phyloP scores from a whole-genome alignment of 2,888 invertebrate genomes.

The Exephanes ischioxanthus region DNA sequence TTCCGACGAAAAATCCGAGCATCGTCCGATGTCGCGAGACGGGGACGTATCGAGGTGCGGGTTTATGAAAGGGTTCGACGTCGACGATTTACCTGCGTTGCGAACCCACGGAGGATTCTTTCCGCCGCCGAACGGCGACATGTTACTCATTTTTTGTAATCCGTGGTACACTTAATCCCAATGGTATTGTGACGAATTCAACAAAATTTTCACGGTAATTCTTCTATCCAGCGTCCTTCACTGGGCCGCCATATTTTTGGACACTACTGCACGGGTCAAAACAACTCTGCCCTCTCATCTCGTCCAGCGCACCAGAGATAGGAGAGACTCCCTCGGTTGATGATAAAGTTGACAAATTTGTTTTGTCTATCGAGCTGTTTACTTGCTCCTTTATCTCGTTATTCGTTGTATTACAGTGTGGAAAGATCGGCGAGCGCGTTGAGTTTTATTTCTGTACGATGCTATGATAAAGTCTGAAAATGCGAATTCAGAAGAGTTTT shows the following conservation, averaged over 20 bases:
- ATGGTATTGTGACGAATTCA: conserved; percentile 50
- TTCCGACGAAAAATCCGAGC: not conserved
- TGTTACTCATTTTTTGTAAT: conserved; percentile 84
- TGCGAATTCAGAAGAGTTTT: too few relatives aligned
- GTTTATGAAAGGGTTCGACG: not conserved
- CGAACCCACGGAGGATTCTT: conserved; percentile 95
- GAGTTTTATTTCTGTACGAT: not conserved
- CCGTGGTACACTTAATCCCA: conserved; percentile 22
- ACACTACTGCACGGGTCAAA: conserved; percentile 57
- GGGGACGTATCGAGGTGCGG: not conserved
- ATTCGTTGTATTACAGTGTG: not conserved
- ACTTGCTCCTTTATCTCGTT: too few relatives aligned
- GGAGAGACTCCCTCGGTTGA: conserved; percentile 8
- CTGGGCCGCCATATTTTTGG: conserved; percentile 80
- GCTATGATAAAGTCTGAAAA: too few relatives aligned
- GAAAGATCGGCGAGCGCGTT: not conserved
- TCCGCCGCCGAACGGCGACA: conserved; percentile 87
- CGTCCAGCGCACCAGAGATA: not conserved
- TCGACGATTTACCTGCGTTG: conserved; percentile 84
- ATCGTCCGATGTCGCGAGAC: conserved; percentile 5
- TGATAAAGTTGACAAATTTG: not conserved
- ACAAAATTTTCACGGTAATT: conserved; percentile 63
- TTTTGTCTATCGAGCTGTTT: too few relatives aligned
- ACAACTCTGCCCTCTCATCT: not conserved
- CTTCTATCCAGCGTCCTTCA: conserved; percentile 79